phyloP scores from a whole-genome alignment of 2,113 vertebrate species.

The Leptosomus discolor region DNA sequence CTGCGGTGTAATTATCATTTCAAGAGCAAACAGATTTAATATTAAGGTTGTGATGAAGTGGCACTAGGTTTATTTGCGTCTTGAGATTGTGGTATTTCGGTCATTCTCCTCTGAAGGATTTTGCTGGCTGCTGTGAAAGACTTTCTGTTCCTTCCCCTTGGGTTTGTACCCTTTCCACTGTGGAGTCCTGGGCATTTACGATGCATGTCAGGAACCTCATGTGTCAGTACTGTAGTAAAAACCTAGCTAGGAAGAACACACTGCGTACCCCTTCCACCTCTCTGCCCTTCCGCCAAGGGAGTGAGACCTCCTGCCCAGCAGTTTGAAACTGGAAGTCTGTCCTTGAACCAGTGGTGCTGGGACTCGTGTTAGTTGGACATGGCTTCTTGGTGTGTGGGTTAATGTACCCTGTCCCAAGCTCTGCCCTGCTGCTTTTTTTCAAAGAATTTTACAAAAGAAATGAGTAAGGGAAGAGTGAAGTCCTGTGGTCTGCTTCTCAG shows the following conservation, averaged over 20 bases:
- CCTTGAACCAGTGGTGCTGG: background rate
- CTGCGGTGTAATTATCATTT: background rate
- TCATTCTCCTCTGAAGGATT: background rate
- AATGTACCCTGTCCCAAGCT: background rate
- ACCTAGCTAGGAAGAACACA: background rate
- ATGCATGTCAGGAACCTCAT: background rate
- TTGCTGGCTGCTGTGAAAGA: background rate
- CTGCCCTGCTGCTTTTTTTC: background rate
- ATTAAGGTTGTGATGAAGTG: background rate
- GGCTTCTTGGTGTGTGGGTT: background rate
- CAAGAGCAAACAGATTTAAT: background rate
- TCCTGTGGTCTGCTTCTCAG: background rate
- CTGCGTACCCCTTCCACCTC: background rate
- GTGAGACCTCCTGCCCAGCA: background rate
- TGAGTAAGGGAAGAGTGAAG: background rate
- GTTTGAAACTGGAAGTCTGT: background rate
- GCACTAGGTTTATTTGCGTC: background rate
- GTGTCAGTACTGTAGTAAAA: background rate
- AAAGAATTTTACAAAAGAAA: background rate
- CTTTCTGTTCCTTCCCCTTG: background rate
- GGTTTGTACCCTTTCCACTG: background rate
- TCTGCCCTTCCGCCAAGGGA: background rate
- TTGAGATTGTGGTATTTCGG: background rate
- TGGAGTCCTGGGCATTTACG: background rate
- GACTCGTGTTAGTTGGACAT: rapidly evolving